Evolutionary conservation across 1,140 invertebrate species (phyloP).

Genomic region (Rhopalosiphum maidis): DNA sequence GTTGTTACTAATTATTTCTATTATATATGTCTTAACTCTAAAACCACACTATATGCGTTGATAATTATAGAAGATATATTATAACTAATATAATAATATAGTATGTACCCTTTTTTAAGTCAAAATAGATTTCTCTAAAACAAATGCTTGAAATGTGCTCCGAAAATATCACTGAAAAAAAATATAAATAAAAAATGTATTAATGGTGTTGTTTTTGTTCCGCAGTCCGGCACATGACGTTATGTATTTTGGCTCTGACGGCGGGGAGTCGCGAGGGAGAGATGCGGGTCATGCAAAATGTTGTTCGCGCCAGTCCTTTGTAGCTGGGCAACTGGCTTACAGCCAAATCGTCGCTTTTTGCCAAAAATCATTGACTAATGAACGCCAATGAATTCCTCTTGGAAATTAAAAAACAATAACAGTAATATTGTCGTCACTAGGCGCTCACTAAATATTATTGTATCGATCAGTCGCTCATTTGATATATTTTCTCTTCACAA

Average conservation of each 20-base stretch:
- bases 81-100: not conserved
- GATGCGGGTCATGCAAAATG: not conserved
- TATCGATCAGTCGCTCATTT: not conserved
- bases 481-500: not conserved
- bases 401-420: not conserved
- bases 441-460: not conserved
- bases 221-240: not conserved
- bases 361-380: conserved; percentile 13
- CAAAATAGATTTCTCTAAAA: not conserved
- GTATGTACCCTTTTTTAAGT: not conserved
- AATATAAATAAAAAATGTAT: conserved; percentile 28
- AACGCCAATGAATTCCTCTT: not conserved
- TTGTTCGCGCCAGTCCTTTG: not conserved
- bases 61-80: not conserved
- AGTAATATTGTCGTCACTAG: not conserved
- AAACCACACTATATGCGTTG: not conserved
- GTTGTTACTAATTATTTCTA: not conserved
- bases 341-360: not conserved
- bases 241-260: conserved; percentile 28
- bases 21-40: not conserved
- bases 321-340: not conserved
- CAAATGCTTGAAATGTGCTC: not conserved
- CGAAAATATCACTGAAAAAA: conserved; percentile 6
- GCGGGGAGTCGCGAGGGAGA: not conserved
- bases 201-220: conserved; percentile 39